Evolutionary conservation across 2,888 invertebrate genomes (phyloP), one percentile per base, ranked within the genome.

Genomic region (Hypolimnas misippus): DNA sequence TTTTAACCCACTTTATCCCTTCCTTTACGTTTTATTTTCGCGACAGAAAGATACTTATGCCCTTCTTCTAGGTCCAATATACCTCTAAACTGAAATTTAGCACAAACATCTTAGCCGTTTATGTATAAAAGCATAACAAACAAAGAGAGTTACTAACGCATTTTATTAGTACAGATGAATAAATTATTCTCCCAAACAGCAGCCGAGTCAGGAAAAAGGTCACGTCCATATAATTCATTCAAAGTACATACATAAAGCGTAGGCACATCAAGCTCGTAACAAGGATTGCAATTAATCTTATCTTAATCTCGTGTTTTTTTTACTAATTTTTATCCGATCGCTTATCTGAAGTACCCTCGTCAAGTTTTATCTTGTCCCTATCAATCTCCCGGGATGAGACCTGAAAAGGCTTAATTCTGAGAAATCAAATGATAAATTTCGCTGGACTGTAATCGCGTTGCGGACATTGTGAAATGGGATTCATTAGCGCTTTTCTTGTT

Each of bases 281-380:
- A 29, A 42, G 44, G 31, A 58, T 46, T 46, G 40, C 46, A 54
- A 46, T 46, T 21, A 53, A 59, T 58, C 58, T 54, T 35, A 50
- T 35, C 58, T 59, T 58, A 51, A 51, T 55, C 50, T 25, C 19
- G 19, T 46, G 49, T 55, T 55, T 61, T 57, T 58, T 51, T 50
- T 25, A 59, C 55, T 46, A 56, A 62, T 62, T 62, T 65, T 59
- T 59, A 59, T 25, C 60, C 51, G 53, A 51, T 60, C 56, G 58
- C 53, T 65, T 65, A 65, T 65, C 62, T 56, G 62, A 59, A 62
- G 19, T 35, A 58, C 62, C 65, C 62, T 62, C 44, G 65, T 65
- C 58, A 49, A 40, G 42, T 53, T 49, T 49, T 62, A 55, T 63
- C 54, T 54, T 54, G 55, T 38, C 44, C 25, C 44, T 57, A 57